Evolutionary conservation across 2,888 invertebrate species (phyloP).

Genomic region (Apodemia hepburni): DNA sequence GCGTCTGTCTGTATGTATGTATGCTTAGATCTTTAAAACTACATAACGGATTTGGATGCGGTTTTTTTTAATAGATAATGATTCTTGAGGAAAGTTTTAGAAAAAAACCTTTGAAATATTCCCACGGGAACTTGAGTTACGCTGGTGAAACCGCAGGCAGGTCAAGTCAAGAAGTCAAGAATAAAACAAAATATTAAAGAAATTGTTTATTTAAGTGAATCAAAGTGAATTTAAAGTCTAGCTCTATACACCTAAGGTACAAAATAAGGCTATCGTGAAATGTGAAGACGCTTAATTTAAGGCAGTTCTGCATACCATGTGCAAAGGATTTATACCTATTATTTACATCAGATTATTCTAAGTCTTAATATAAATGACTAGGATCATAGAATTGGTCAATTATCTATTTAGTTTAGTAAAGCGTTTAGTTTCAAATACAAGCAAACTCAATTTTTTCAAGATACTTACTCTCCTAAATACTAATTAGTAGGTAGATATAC

Average conservation of each 20-base stretch:
- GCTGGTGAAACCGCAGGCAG: too few relatives aligned
- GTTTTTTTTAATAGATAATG: too few relatives aligned
- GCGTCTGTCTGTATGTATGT: too few relatives aligned
- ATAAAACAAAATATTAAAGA: conserved; percentile 23
- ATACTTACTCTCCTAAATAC: neutral
- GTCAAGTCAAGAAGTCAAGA: too few relatives aligned
- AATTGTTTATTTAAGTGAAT: conserved; percentile 31
- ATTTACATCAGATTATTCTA: conserved; percentile 34
- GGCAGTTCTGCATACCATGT: conserved; percentile 72
- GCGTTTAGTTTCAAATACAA: conserved; percentile 27
- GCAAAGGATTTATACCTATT: conserved; percentile 43
- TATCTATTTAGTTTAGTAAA: conserved; percentile 11
- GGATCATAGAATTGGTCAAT: conserved; percentile 25
- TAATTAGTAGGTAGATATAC: neutral
- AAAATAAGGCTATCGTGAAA: conserved; percentile 78
- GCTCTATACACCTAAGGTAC: conserved; percentile 54
- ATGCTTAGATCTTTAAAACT: too few relatives aligned
- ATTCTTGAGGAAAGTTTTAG: too few relatives aligned
- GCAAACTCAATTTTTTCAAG: conserved; percentile 23
- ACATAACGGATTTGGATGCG: too few relatives aligned
- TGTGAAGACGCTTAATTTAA: conserved; percentile 70
- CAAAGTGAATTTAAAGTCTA: conserved; percentile 25
- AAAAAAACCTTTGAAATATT: too few relatives aligned
- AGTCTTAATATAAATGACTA: conserved; percentile 43
- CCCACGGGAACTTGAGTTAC: too few relatives aligned